A percentile compares a stretch with the other conserved stretches of the same genome.
Conservation (phyloP, 37 sponge, comb jelly and placozoan genomes). For the Oscarella lobularis region DNA sequence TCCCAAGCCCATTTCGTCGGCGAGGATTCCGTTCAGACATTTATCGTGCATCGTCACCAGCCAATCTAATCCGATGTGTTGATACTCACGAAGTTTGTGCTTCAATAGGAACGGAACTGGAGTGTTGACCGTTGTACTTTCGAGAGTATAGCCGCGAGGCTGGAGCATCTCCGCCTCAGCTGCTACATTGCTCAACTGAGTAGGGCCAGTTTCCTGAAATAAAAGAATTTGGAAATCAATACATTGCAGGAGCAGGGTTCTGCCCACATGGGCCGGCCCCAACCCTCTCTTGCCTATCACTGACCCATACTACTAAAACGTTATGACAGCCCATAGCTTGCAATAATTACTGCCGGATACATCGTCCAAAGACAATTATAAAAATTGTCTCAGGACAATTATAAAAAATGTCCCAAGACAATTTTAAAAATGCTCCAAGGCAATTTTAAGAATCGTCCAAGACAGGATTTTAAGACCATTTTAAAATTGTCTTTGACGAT, state of each 20-base stretch:
- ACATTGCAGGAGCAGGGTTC: no score
- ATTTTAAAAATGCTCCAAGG: no score
- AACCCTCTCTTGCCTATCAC: not conserved
- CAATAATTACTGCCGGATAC: no score
- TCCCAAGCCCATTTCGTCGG: constrained; percentile 99
- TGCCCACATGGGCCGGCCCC: no score
- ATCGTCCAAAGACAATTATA: no score
- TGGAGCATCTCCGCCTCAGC: constrained; percentile 77
- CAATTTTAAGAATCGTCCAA: not conserved
- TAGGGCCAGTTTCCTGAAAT: constrained; percentile 59
- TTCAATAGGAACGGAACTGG: constrained; percentile 89
- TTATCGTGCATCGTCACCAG: constrained; percentile 87
- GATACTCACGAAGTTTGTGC: constrained; percentile 89
- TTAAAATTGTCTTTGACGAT: no score
- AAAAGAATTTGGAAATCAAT: no score
- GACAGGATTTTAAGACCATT: no score
- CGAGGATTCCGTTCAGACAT: constrained; percentile 92
- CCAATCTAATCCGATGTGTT: constrained; percentile 98
- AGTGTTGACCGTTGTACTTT: constrained; percentile 72
- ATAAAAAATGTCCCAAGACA: no score
- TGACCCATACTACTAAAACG: no score
- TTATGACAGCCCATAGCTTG: no score
- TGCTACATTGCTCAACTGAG: constrained; percentile 58
- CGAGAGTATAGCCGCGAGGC: constrained; percentile 77
- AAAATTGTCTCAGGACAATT: no score